Base-by-base conservation (phyloP, 37 sponge, comb jelly and placozoan species). In the Ianthella basta region DNA sequence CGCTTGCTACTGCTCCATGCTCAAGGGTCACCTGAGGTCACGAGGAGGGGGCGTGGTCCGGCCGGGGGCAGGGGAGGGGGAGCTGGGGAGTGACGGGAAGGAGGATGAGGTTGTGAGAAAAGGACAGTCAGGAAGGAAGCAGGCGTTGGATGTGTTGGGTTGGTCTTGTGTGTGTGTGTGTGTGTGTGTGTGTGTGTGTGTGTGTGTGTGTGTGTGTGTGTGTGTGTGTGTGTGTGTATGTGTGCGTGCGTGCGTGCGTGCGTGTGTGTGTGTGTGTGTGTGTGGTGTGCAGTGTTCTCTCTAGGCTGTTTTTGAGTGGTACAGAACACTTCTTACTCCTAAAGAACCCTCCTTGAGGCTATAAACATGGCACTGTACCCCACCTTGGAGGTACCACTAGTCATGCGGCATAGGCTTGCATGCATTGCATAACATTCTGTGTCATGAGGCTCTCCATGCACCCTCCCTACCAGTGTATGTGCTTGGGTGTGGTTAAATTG, bases 1-100 rank as follows among this genome's bases (percentile, higher is more conserved):
- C 14, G 74, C 50, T 0, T 24, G 44, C 19, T 82, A 89, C 77
- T 89, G 86, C 77, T 25, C 59, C 24, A 27, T 30, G 66, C 86
- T 89, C 64, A 25, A 61, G 37, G 82, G 72, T 1, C 72, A 69
- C 29, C 65, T 63, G 14, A 38, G 36, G 23, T 44, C 37, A 29
- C 84, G 57, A 12, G 59, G n/a, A 38, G 59, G 30, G 56, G 35
- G 54, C 15, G 30, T 19, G 54, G 55, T 37, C 15, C 23, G 14
- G 33, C 41, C 4, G 59, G 36, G 40, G 20, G 64, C 20, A 36
- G 37, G n/a, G 23, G 34, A 24, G 80, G 23, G 29, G 16, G 27
- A 37, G 63, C 72, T 14, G 59, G 81, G 54, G 80, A 55, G 0
- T 40, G 56, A 18, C 37, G 79, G 59, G 27, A 44, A 32, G 85